Conservation (phyloP, 2,888 invertebrate species). For the Hermodice carunculata region DNA sequence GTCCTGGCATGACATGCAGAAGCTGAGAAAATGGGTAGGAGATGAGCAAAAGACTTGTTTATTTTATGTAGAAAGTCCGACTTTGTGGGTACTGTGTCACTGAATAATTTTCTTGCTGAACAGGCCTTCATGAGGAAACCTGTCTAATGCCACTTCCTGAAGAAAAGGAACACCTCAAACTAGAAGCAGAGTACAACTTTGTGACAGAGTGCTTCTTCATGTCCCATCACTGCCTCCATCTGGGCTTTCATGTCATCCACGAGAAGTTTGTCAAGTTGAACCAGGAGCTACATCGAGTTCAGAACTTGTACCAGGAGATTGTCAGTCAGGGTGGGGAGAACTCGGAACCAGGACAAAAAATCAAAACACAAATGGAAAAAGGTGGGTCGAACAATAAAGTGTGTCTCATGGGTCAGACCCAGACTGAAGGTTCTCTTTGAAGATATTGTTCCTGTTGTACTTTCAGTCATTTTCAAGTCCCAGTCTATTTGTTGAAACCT, state of each 20-base stretch:
- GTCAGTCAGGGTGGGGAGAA: constrained; percentile 73
- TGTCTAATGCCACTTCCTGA: constrained; percentile 80
- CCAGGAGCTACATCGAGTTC: constrained; percentile 75
- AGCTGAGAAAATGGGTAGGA: too few relatives aligned
- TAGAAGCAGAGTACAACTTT: constrained; percentile 72
- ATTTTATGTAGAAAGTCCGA: too few relatives aligned
- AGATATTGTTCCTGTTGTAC: too few relatives aligned
- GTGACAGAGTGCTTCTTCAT: constrained; percentile 93
- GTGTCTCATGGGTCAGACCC: too few relatives aligned
- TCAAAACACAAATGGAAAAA: constrained; percentile 64
- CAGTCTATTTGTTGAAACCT: too few relatives aligned
- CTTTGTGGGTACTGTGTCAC: too few relatives aligned
- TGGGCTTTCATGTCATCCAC: constrained; percentile 74
- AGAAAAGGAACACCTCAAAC: constrained; percentile 31
- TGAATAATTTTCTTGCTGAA: too few relatives aligned
- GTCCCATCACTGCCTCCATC: constrained; percentile 87
- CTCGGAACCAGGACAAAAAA: constrained; percentile 70
- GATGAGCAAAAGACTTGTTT: too few relatives aligned
- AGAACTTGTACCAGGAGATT: constrained; percentile 81
- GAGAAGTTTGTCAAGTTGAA: constrained; percentile 74
- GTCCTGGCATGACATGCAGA: too few relatives aligned
- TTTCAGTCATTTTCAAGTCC: too few relatives aligned
- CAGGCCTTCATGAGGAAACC: constrained; percentile 78
- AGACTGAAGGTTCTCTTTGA: too few relatives aligned
- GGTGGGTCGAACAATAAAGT: too few relatives aligned